Evolutionary conservation across 92 coral and sea anemone genomes (phyloP), one percentile per base, ranked within the genome.

Genomic region (Paramuricea clavata): DNA sequence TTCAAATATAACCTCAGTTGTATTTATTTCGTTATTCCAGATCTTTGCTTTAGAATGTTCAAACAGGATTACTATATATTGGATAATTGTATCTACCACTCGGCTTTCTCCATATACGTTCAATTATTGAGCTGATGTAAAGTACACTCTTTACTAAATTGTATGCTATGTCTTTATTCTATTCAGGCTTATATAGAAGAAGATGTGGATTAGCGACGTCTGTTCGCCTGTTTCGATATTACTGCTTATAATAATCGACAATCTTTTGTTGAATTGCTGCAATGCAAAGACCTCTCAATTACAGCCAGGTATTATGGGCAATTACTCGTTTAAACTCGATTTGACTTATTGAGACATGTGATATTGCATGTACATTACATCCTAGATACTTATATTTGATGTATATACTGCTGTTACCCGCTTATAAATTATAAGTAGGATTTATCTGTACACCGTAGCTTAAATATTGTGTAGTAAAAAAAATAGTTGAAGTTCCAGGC

Each of bases 131-230:
- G 54, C 54, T 15, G 13, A 10, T 10, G 16, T 15, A 54, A 54
- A 54, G 62, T 54, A 9, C 62, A 54, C 62, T 54, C 52, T 47
- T 47, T 19, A 54, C 11, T 54, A 54, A 1, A 16, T 10, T 3
- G 12, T 16, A 19, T 50, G 59, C 62, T 8, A 19, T 54, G 23
- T 54, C 17, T 54, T 54, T 21, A 54, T 23, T 17, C 27, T 54
- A 21, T 2, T 54, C 62, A 54, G 62, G 26, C 23, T 10, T 54
- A 54, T 54, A 10, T n/a, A 39, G 10, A 3, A 54, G 23, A 54
- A 54, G 62, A 54, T 54, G 62, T 54, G 62, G 62, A 54, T 54
- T 54, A 54, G 17, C 62, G 62, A 21, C 23, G 7, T 54, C 62
- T 54, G 62, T 54, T 54, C 62, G 62, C 62, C 62, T 9, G 62